phyloP scores from a whole-genome alignment of 2,797 vertebrate species.

The Leucoraja ocellata region DNA sequence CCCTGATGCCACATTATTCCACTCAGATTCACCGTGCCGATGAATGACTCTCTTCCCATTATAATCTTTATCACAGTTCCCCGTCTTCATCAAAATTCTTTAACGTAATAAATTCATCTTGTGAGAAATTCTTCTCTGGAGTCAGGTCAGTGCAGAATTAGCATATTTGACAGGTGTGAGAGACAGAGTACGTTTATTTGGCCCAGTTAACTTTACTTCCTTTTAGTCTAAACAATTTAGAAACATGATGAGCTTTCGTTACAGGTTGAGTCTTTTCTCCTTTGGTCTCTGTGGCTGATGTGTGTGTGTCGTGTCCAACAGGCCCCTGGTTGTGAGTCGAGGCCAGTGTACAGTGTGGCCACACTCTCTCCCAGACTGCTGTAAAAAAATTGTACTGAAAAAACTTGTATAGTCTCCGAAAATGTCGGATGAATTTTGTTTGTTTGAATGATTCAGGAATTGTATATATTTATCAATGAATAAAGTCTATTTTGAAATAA shows the following conservation, averaged over 20 bases:
- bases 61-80: slow-evolving; percentile 24
- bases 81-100: slow-evolving; percentile 30
- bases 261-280: not conserved
- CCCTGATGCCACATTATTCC: not conserved
- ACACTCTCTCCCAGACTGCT: not conserved
- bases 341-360: not conserved
- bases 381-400: no score
- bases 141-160: slow-evolving; percentile 32
- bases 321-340: not conserved
- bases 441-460: no score
- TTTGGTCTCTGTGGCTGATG: not conserved
- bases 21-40: slow-evolving; percentile 13
- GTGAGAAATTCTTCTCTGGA: not conserved
- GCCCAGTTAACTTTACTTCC: slow-evolving; percentile 26
- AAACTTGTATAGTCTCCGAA: no score
- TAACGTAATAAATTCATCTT: slow-evolving; percentile 23
- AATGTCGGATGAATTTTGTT: no score
- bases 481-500: no score
- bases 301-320: not conserved
- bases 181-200: slow-evolving; percentile 12
- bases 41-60: slow-evolving; percentile 28
- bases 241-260: not conserved
- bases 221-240: slow-evolving; percentile 12
- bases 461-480: no score
- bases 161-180: slow-evolving; percentile 5